These are phyloP conservation scores for Podotricha telesiphe DNA, from an alignment of 2,888 invertebrate genomes.

Conservation along the genomic window DNA sequence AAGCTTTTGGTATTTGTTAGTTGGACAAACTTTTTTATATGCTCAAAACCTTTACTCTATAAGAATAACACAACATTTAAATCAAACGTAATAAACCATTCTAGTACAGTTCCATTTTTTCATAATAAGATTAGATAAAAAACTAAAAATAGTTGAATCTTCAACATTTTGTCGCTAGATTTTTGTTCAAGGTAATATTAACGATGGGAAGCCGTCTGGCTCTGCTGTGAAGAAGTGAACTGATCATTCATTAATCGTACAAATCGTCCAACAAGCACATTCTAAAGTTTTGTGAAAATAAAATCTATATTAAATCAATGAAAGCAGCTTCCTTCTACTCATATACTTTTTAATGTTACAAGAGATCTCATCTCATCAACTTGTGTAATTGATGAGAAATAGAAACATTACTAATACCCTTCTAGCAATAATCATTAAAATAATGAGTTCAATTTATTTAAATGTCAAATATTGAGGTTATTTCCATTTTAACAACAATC, in stretches of 20 bases:
- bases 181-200: conserved; percentile 9
- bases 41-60: background rate
- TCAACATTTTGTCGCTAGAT: background rate
- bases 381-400: background rate
- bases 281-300: background rate
- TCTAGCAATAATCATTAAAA: no score
- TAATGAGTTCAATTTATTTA: background rate
- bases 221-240: background rate
- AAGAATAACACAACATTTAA: background rate
- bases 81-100: background rate
- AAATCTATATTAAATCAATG: background rate
- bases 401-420: background rate
- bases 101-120: background rate
- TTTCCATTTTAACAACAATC: background rate
- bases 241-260: background rate
- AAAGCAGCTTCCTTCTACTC: background rate
- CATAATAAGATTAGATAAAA: conserved; percentile 3
- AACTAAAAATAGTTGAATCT: conserved; percentile 1
- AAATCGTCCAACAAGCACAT: background rate
- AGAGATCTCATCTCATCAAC: no score
- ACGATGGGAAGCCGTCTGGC: background rate
- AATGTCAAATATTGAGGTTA: background rate
- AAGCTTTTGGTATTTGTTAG: no score
- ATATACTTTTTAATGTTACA: no score
- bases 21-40: background rate